Base-by-base conservation (phyloP, 2,888 invertebrate genomes). In the Nowickia ferox region DNA sequence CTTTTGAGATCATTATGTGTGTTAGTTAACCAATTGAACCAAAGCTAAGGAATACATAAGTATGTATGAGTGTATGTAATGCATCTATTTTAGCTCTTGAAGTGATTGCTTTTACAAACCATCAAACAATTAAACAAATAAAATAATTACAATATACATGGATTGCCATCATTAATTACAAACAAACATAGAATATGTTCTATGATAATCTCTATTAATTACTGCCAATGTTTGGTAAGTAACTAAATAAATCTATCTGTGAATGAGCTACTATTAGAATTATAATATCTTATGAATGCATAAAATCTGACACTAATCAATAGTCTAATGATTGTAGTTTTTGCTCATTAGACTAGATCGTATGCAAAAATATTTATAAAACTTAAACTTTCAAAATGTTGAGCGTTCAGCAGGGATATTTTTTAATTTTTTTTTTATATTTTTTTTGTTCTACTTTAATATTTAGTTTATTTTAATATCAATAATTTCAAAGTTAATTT, bases 371-470 rank as follows among this genome's bases (percentile, higher is more conserved):
- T 44, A 13, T 55, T 53, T 65, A 30, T 66, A 30, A 38, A 66
- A 80, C 10, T 38, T 40, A 59, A 48, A 17, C 42, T 66, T 19
- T 48, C n/a, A 2, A 75, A 79, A 13, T 79, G 15, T 83, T 86
- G 85, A 76, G 78, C 82, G 79, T 71, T 79, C 53, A 79, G 83
- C 85, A 61, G 75, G 75, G 48, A 8, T n/a, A n/a, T n/a, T 71
- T 48, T 63, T 72, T 53, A 13, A 66, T 19, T 78, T 69, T 38
- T 30, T 63, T 48, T 9, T 44, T 17, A 57, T 40, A 4, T 48
- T 2, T 59, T 69, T 68, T n/a, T 38, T 40, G 66, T 72, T 44
- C 17, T 66, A 42, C 10, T 55, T 46, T 74, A 66, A 42, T 59
- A 44, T 57, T 40, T 57, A 40, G 0, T 48, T 57, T 55, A 4